phyloP scores from a whole-genome alignment of 2,797 vertebrate genomes.

The Protonibea diacanthus region DNA sequence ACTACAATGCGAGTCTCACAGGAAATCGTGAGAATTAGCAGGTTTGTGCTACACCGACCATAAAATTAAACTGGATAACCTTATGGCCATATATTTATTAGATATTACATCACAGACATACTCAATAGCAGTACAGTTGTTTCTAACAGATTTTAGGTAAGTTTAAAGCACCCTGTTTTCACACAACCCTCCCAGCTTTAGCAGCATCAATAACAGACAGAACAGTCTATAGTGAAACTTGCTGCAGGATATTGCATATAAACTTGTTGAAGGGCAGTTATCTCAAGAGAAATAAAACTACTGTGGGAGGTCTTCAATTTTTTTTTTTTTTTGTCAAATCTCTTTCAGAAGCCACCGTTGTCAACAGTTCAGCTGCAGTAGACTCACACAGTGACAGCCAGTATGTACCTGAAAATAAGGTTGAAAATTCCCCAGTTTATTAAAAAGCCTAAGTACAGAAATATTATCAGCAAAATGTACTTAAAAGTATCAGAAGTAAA shows the following conservation, averaged over 20 bases:
- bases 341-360: neutral
- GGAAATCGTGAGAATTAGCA: neutral
- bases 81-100: neutral
- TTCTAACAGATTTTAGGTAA: neutral
- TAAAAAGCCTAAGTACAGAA: neutral
- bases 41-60: neutral
- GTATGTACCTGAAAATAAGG: neutral
- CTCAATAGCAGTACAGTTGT: neutral
- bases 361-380: neutral
- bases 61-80: neutral
- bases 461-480: neutral
- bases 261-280: constrained; percentile 1
- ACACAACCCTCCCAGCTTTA: neutral
- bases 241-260: neutral
- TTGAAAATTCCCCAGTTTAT: neutral
- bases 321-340: neutral
- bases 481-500: neutral
- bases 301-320: neutral
- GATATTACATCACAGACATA: neutral
- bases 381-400: neutral
- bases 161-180: constrained; percentile 1
- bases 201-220: too few species aligned
- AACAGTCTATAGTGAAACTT: neutral
- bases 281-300: neutral
- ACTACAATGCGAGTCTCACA: neutral